These are phyloP conservation scores for Athripsodes cinereus DNA, from an alignment of 2,888 invertebrate species.

Conservation along the genomic window DNA sequence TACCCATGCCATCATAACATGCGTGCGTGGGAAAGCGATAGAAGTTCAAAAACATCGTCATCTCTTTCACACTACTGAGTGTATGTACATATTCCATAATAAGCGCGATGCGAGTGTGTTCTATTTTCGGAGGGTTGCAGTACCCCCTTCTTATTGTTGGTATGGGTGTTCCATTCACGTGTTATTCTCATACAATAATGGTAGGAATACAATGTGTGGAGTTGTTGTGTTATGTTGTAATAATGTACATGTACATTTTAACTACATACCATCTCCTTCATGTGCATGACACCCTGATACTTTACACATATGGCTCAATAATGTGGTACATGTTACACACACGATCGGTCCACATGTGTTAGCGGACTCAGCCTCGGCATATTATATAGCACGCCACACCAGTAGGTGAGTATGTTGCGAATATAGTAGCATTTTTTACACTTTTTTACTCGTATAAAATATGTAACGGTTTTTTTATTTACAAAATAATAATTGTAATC, in stretches of 20 bases:
- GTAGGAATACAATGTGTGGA: neutral
- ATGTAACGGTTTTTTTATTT: too few relatives aligned
- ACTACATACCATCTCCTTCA: neutral
- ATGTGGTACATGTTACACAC: constrained; percentile 4
- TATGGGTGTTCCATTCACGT: neutral
- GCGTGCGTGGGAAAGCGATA: constrained; percentile 2
- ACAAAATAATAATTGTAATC: too few relatives aligned
- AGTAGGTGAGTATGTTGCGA: too few relatives aligned
- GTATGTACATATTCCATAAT: neutral
- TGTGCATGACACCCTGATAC: constrained; percentile 12
- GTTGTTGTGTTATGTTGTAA: constrained; percentile 2
- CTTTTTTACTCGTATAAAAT: too few relatives aligned
- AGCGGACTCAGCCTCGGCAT: too few relatives aligned
- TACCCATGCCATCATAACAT: neutral
- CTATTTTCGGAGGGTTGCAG: constrained; percentile 23
- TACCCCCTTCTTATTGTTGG: constrained; percentile 8
- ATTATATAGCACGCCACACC: too few relatives aligned
- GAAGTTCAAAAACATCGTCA: neutral
- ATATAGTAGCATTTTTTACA: too few relatives aligned
- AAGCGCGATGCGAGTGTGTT: constrained; percentile 2
- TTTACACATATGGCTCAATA: constrained; percentile 18
- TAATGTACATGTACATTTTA: neutral
- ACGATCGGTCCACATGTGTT: constrained; percentile 7
- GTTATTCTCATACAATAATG: neutral
- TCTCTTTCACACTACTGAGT: constrained; percentile 10